Base-by-base conservation (phyloP, 2,113 vertebrate genomes). In the Seriola dumerili region DNA sequence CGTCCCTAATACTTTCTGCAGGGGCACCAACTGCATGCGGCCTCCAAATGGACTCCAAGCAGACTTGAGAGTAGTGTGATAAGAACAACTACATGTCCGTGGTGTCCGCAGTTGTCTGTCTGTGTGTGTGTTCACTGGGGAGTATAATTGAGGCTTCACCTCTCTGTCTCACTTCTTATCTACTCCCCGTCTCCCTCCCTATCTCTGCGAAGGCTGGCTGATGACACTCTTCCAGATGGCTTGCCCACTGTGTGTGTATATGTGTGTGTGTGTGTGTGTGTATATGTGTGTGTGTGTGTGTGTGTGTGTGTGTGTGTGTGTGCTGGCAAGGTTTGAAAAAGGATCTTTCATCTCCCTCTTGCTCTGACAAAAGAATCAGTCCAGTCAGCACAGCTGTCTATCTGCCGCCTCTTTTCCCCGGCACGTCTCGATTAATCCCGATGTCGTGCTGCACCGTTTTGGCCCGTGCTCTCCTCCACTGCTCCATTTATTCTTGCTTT, bases 171-270 rank as follows among this genome's bases (percentile, higher is more conserved):
- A 66, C 65, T 40, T 52, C 36, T 34, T 85, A 64, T 64, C 69
- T 74, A 14, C 44, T 14, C 23, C 73, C 71, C 3, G 23, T 62
- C 72, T 79, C 29, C 48, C n/a, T 65, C 57, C 32, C 50, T 78
- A 32, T 83, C 80, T 88, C 34, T 83, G 70, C 75, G 80, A 80
- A 66, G 68, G 44, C 67, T 82, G 67, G 46, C 66, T 92, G 86
- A 90, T 88, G 84, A 88, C 66, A 66, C 76, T 80, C 36, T 69
- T 90, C 87, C 91, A 94, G 91, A 91, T 94, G 90, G 87, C 85
- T 75, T 54, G 72, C 73, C 77, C 80, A 81, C 81, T 80, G 57
- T 42, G 64, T 64, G 21, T 40, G 23, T 32, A 17, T 55, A 17
- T 69, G 16, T 61, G 16, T 61, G 2, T 25, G 25, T 25, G 25